Conservation (phyloP, 1,140 invertebrate species). For the Lucilia cuprina region DNA sequence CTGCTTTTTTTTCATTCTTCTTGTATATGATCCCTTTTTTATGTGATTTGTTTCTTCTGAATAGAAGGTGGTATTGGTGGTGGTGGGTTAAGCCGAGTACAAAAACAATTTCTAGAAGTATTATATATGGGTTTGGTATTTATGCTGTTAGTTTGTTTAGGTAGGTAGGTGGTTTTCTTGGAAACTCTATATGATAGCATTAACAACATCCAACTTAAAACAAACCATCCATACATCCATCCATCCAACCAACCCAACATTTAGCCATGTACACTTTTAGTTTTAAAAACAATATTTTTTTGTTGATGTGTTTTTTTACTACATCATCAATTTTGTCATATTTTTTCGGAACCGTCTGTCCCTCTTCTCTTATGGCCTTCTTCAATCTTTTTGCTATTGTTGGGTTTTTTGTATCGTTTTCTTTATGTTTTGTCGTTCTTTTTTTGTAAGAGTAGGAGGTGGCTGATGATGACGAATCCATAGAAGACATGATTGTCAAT, state of each 20-base stretch:
- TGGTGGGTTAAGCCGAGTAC: background rate
- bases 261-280: background rate
- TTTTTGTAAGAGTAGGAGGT: background rate
- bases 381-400: background rate
- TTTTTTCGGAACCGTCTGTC: background rate
- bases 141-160: background rate
- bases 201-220: background rate
- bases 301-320: background rate
- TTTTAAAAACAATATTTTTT: background rate
- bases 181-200: background rate
- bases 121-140: background rate
- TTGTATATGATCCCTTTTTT: conserved; percentile 1
- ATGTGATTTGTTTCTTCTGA: background rate
- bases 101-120: background rate
- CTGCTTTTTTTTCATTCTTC: background rate
- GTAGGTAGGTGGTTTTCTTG: conserved; percentile 16
- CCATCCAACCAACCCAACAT: background rate
- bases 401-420: background rate
- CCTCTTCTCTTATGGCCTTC: background rate
- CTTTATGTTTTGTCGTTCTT: background rate
- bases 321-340: conserved; percentile 10
- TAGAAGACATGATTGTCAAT: background rate
- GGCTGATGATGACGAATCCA: background rate
- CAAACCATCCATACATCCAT: background rate
- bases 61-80: conserved; percentile 4